phyloP scores from a whole-genome alignment of 2,888 invertebrate genomes.

The Himalopsyche anomala region DNA sequence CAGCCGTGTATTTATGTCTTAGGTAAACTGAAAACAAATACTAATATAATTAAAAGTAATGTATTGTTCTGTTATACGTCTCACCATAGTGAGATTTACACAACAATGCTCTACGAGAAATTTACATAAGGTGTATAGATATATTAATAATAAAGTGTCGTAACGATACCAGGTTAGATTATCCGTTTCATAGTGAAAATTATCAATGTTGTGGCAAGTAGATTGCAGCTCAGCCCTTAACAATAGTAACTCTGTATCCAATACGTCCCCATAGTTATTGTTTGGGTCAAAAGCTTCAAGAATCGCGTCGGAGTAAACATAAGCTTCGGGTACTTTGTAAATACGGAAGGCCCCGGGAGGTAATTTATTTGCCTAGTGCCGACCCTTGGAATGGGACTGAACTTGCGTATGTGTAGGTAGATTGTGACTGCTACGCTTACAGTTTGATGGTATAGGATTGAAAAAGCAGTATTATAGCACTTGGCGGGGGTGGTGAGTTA shows the following conservation, averaged over 20 bases:
- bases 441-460: background rate
- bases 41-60: too few relatives aligned
- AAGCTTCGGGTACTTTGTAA: slow-evolving; percentile 30
- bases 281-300: slow-evolving; percentile 27
- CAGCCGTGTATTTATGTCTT: too few relatives aligned
- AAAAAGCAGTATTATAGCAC: slow-evolving; percentile 25
- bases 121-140: too few relatives aligned
- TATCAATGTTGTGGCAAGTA: too few relatives aligned
- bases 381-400: background rate
- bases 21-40: too few relatives aligned
- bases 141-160: too few relatives aligned
- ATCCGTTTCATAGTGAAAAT: too few relatives aligned
- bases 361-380: slow-evolving; percentile 27
- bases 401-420: background rate
- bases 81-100: too few relatives aligned
- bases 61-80: too few relatives aligned
- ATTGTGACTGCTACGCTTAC: background rate
- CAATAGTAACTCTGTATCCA: slow-evolving; percentile 7
- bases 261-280: slow-evolving; percentile 28
- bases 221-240: background rate
- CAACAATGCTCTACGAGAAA: too few relatives aligned
- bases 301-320: slow-evolving; percentile 27
- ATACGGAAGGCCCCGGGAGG: slow-evolving; percentile 34
- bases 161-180: too few relatives aligned
- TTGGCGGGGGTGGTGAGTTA: background rate